Base-by-base conservation (phyloP, 2,797 vertebrate species). In the Paratrypauchen microcephalus region DNA sequence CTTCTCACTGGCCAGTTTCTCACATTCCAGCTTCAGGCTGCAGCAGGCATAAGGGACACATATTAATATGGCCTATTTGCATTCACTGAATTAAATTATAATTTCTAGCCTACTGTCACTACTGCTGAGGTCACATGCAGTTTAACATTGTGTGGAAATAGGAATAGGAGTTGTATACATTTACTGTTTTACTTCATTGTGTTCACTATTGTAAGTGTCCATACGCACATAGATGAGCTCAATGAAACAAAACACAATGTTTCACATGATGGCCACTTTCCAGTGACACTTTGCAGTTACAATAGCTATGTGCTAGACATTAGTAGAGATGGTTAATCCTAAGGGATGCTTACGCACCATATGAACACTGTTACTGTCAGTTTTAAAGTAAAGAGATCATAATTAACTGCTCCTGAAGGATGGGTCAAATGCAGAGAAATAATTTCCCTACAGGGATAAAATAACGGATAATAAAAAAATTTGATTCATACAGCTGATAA, bases 11-110 rank as follows among this genome's bases (percentile, higher is more conserved):
- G 96, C 96, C 93, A 98, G 88, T 91, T 98, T 98, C 92, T 98
- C 96, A 94, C 96, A 98, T 92, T 98, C 96, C 94, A 98, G 92
- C 81, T 98, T 98, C 94, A 98, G 95, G 92, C 96, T 97, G 93
- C 67, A 74, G 54, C 59, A 69, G 60, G 69, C 72, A 68, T 65
- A 71, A 21, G 65, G 26, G 52, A 61, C 39, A 72, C 58, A 61
- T 24, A 75, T 24, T 74, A 69, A 81, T 68, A 75, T 65, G 56
- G 48, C 61, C 64, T 74, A 55, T 68, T 79, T 81, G 66, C 68
- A 73, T 78, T 62, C 28, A 66, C 41, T 70, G 39, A 79, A 79
- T 77, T 74, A 9, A 72, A 80, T 69, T 54, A 63, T 23, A 36
- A 85, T 83, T 81, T 78, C 63, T 68, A 64, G 75, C 3, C 78